Base-by-base conservation (phyloP, 1,140 invertebrate species). In the Musca domestica region DNA sequence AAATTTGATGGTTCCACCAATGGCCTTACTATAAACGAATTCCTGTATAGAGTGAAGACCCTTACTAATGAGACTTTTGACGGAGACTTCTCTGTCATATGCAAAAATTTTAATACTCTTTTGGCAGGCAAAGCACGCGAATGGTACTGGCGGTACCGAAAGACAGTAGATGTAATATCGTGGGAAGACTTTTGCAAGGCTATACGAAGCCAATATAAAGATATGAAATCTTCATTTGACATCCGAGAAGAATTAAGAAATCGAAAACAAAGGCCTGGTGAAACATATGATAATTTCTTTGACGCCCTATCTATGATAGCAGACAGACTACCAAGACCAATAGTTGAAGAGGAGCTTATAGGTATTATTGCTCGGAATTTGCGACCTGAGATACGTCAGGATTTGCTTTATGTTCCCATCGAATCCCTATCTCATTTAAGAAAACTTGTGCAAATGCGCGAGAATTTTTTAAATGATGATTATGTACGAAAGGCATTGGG, bases 81-180 rank as follows among this genome's bases (percentile, higher is more conserved):
- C 17, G 23, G 30, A 15, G 30, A 66, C 47, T 66, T 66, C 12
- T 9, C 41, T 9, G 64, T 46, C 10, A 46, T 66, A n/a, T 66
- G 30, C 64, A 66, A 66, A 66, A 66, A 66, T 19, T 20, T 66
- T 23, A 27, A 52, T 22, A 67, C 25, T 14, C 23, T 52, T 10
- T n/a, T 52, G 17, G 7, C 48, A 5, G 65, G 22, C 7, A 67
- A 52, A 23, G 47, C 65, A 27, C 17, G 17, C 17, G 27, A 30
- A 5, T 67, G 49, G 65, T 67, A 67, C 19, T 52, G 65, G 49
- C 46, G 51, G n/a, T 54, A 67, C 22, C 48, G 15, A 4, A 67
- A 67, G 15, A 6, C 22, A 17, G 56, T 61, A 25, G 23, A 12
- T 7, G 6, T n/a, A 2, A 17, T 61, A 25, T 22, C 25, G 22